A percentile compares a stretch with the other conserved stretches of the same genome.
Evolutionary conservation across 2,888 invertebrate genomes (phyloP).

Genomic region (Cerceris ruficornis): DNA sequence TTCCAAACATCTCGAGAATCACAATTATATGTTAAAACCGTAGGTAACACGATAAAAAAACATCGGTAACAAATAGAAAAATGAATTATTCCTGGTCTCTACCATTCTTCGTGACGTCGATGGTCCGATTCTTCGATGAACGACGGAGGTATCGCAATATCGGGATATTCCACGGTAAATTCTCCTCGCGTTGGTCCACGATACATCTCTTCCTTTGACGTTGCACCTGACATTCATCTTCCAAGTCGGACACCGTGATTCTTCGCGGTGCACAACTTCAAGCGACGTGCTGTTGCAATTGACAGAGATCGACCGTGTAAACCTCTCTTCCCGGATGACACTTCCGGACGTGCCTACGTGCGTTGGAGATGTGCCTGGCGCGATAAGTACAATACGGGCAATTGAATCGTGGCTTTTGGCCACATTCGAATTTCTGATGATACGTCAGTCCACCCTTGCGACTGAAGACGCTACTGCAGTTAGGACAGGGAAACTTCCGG

Average conservation of each 20-base stretch:
- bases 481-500: conserved; percentile 63
- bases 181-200: background rate
- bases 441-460: conserved; percentile 69
- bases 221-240: background rate
- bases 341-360: conserved; percentile 70
- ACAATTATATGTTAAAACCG: background rate
- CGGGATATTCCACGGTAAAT: background rate
- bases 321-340: conserved; percentile 67
- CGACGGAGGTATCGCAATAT: background rate
- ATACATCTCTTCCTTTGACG: background rate
- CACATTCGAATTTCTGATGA: conserved; percentile 71
- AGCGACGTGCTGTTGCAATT: conserved; percentile 40
- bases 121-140: conserved; percentile 2
- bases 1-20: background rate
- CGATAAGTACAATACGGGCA: conserved; percentile 74
- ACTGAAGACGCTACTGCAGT: conserved; percentile 67
- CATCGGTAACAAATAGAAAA: background rate
- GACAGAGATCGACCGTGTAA: conserved; percentile 62
- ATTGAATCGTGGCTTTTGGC: conserved; percentile 71
- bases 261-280: conserved; percentile 23
- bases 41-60: background rate
- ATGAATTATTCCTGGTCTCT: conserved; percentile 11
- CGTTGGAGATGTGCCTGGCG: conserved; percentile 70
- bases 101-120: conserved; percentile 41
- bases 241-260: background rate